Evolutionary conservation across 1,140 invertebrate species (phyloP), one percentile per base, ranked within the genome.

Genomic region (Bombus soroeensis): DNA sequence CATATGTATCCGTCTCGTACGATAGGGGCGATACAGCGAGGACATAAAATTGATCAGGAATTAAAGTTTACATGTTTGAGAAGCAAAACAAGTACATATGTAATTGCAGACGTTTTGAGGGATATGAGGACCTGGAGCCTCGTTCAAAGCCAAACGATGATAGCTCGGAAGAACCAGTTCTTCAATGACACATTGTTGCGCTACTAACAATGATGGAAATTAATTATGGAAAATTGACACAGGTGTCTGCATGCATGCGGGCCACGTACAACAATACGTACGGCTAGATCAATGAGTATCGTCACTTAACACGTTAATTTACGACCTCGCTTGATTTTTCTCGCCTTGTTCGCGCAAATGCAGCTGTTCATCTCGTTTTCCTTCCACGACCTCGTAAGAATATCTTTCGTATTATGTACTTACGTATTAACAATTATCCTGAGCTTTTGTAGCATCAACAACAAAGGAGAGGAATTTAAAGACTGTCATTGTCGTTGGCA

Each of bases 1-100:
- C 28, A 4, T 62, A 12, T 28, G 59, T n/a, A n/a, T 10, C 28
- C 28, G 3, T 62, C 59, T 12, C 9, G 47, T 25, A n/a, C 53
- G 10, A 81, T 53, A 53, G 47, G 47, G 47, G 18, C 66, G 66
- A 59, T 53, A 53, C 47, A 84, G 77, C 75, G 25, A 25, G 64
- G 18, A 22, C 18, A 22, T 53, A 53, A 22, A 53, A 53, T 28
- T 8, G 47, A n/a, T 66, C 81, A 10, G 28, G 9, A 62, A 62
- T 13, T 53, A 53, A 53, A 53, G 59, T n/a, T 62, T n/a, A 28
- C 12, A n/a, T 1, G 59, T 62, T 13, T 22, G 10, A 62, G 28
- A 13, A 62, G 12, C 59, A 13, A 62, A 62, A 62, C 59, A 62
- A 13, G 28, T 53, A 53, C 47, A 53, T 2, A 53, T 53, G 47